A percentile compares a stretch with the other conserved stretches of the same genome.
These are phyloP conservation scores for Brachylomia viminalis DNA, from an alignment of 2,888 invertebrate species.

Conservation along the genomic window DNA sequence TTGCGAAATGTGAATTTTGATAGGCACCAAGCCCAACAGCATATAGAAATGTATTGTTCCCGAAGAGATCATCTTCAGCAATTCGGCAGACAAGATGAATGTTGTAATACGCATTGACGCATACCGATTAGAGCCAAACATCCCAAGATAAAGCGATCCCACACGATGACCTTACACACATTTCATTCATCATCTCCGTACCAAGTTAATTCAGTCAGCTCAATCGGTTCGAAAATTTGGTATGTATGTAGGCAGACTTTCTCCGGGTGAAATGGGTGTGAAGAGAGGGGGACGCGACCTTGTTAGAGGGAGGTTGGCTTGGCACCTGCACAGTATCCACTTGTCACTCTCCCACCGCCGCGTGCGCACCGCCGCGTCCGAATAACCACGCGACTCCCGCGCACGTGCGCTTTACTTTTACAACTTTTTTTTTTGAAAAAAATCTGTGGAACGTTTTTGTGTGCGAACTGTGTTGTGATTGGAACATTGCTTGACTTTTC, in stretches of 20 bases:
- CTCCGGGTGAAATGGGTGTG: constrained; percentile 87
- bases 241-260: constrained; percentile 91
- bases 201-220: constrained; percentile 78
- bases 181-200: constrained; percentile 79
- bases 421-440: constrained; percentile 56
- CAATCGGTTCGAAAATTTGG: constrained; percentile 89
- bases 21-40: not conserved
- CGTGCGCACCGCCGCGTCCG: constrained; percentile 86
- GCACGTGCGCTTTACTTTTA: constrained; percentile 78
- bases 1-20: not conserved
- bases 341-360: constrained; percentile 85
- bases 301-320: constrained; percentile 88
- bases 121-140: constrained; percentile 43
- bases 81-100: constrained; percentile 31
- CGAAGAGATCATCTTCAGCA: constrained; percentile 6
- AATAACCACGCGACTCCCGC: constrained; percentile 72
- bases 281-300: constrained; percentile 87
- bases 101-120: constrained; percentile 32
- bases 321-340: constrained; percentile 87
- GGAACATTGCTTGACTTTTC: constrained; percentile 72
- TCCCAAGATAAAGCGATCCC: constrained; percentile 64
- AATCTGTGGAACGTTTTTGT: constrained; percentile 76
- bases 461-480: constrained; percentile 84
- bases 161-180: constrained; percentile 72
- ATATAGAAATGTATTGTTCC: constrained; percentile 6